Conservation (phyloP, 1,140 invertebrate genomes). For the Lordiphosa collinella region DNA sequence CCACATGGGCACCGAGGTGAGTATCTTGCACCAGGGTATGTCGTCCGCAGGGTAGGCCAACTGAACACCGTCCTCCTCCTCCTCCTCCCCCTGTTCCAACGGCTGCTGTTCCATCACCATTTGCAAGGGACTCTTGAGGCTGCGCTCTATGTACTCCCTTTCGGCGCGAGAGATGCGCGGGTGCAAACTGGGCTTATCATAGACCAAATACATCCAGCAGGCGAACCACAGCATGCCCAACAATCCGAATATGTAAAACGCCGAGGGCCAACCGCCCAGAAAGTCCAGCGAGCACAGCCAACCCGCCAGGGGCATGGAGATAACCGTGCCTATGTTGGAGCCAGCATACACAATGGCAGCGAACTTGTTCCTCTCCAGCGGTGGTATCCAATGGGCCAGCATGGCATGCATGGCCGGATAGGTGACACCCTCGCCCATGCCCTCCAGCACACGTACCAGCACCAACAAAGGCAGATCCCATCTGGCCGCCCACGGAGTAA, state of each 20-base stretch:
- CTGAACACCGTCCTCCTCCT: conserved; percentile 42
- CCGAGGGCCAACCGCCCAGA: conserved; percentile 87
- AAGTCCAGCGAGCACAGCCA: conserved; percentile 86
- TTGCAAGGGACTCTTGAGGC: conserved; percentile 79
- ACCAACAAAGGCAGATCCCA: conserved; percentile 87
- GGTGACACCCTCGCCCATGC: conserved; percentile 92
- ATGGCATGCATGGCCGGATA: conserved; percentile 92
- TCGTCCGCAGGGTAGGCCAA: neutral
- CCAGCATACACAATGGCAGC: conserved; percentile 89
- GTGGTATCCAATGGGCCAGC: conserved; percentile 90
- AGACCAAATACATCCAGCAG: conserved; percentile 87
- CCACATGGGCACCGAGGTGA: conserved; percentile 92
- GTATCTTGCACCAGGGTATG: conserved; percentile 88
- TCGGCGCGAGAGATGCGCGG: conserved; percentile 88
- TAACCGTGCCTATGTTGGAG: conserved; percentile 85
- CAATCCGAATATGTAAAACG: conserved; percentile 89
- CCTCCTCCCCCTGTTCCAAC: neutral
- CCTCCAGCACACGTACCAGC: conserved; percentile 89
- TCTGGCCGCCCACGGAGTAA: conserved; percentile 87
- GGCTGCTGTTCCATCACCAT: neutral
- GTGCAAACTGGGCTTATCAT: conserved; percentile 88
- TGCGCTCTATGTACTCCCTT: conserved; percentile 84
- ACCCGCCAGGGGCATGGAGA: conserved; percentile 87
- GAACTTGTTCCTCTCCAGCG: conserved; percentile 89
- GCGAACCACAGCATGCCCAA: conserved; percentile 89